phyloP scores from a whole-genome alignment of 2,113 vertebrate genomes.

The Saccopteryx bilineata region DNA sequence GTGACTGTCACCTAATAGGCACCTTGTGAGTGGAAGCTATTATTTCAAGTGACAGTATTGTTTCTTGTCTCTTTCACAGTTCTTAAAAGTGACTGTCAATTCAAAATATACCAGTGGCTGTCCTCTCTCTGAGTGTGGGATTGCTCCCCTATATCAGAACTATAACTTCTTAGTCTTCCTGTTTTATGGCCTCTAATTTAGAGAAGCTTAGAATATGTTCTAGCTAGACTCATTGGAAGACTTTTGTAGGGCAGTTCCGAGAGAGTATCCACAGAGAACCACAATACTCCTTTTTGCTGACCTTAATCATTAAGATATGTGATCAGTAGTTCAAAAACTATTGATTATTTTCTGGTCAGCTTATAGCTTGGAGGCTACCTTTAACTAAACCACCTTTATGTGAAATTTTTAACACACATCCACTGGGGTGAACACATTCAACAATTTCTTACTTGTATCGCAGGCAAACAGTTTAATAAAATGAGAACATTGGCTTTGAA shows the following conservation, averaged over 20 bases:
- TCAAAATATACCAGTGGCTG: not conserved
- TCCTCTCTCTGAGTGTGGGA: not conserved
- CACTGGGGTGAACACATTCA: not conserved
- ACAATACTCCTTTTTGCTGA: not conserved
- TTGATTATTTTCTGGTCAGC: not conserved
- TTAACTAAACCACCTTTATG: not conserved
- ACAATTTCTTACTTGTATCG: not conserved
- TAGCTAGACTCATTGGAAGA: not conserved
- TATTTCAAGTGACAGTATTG: not conserved
- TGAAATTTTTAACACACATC: not conserved
- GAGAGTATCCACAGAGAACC: not conserved
- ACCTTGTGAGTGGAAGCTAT: not conserved
- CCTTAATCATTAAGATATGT: not conserved
- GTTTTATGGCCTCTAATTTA: not conserved
- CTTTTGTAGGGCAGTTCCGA: not conserved
- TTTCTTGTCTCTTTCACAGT: not conserved
- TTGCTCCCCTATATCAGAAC: not conserved
- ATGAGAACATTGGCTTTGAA: not conserved
- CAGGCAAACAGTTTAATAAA: not conserved
- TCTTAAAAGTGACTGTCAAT: constrained; percentile 18
- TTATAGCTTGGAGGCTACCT: not conserved
- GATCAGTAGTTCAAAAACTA: not conserved
- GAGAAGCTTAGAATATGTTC: not conserved
- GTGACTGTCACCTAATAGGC: not conserved
- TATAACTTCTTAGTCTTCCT: not conserved